Conservation (phyloP, 2,888 invertebrate genomes). For the Furcula furcula region DNA sequence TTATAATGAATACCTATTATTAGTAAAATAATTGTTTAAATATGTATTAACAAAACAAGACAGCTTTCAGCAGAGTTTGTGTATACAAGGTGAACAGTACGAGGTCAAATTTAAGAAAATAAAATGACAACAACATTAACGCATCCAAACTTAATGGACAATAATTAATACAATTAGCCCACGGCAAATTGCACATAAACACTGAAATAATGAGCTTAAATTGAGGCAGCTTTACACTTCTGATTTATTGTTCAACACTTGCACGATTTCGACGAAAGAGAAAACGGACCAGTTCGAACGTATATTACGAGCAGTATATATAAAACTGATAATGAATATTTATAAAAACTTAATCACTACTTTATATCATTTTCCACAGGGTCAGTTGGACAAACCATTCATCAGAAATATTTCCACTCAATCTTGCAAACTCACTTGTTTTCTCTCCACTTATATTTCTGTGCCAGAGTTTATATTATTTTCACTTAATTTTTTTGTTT, state of each 20-base stretch:
- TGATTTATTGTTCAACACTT: slow-evolving; percentile 79
- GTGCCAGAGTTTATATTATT: no score
- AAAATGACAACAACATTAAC: slow-evolving; percentile 58
- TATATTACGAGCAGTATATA: slow-evolving; percentile 72
- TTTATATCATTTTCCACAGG: slow-evolving; percentile 61
- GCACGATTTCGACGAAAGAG: slow-evolving; percentile 78
- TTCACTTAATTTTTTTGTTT: slow-evolving; percentile 28
- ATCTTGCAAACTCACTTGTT: slow-evolving; percentile 57
- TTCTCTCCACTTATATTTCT: slow-evolving; percentile 42
- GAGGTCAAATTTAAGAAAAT: slow-evolving; percentile 48
- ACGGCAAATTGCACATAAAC: slow-evolving; percentile 77
- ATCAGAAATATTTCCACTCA: slow-evolving; percentile 74
- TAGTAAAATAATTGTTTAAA: no score
- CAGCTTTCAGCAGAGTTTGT: slow-evolving; percentile 18
- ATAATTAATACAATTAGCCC: slow-evolving; percentile 80
- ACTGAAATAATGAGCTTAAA: slow-evolving; percentile 79
- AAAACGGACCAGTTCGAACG: slow-evolving; percentile 76
- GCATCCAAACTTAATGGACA: slow-evolving; percentile 72
- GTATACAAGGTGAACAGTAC: slow-evolving; percentile 31
- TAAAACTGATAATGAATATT: slow-evolving; percentile 79
- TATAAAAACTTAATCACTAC: slow-evolving; percentile 76
- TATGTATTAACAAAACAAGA: no score
- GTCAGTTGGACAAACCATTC: slow-evolving; percentile 67
- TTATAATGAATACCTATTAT: no score
- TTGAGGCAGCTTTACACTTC: slow-evolving; percentile 79